Percentiles rank a stretch among this genome's conserved stretches.
phyloP scores from a whole-genome alignment of 2,113 vertebrate genomes.

The Phalacrocorax pelagicus region DNA sequence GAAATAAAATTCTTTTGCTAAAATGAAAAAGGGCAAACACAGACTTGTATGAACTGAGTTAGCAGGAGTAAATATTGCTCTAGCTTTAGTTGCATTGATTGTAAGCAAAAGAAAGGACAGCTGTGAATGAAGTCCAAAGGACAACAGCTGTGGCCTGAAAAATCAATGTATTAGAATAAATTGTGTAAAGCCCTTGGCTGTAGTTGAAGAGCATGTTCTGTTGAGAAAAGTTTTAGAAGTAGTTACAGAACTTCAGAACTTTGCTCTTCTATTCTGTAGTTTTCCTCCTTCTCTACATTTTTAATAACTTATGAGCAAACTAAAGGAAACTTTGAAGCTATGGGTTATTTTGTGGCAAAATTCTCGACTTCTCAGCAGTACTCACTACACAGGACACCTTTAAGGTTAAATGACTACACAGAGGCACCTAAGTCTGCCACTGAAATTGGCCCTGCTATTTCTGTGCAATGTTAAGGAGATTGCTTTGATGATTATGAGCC shows the following conservation, averaged over 20 bases:
- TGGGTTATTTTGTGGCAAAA: background rate
- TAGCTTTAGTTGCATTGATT: background rate
- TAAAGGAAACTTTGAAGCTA: background rate
- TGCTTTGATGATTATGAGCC: background rate
- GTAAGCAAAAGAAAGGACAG: background rate
- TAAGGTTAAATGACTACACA: background rate
- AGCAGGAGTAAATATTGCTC: background rate
- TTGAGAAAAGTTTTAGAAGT: background rate
- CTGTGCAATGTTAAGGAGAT: background rate
- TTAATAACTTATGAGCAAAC: background rate
- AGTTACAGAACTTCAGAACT: background rate
- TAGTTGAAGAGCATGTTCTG: background rate
- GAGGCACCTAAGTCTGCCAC: background rate
- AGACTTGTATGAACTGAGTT: background rate
- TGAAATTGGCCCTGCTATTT: background rate
- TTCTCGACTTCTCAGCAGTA: background rate
- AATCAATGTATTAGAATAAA: conserved; percentile 14
- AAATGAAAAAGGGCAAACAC: background rate
- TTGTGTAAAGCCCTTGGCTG: background rate
- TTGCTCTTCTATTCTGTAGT: background rate
- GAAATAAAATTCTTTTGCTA: background rate
- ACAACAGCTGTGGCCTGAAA: background rate
- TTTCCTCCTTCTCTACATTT: background rate
- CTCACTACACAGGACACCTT: background rate
- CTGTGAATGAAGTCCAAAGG: background rate